These are phyloP conservation scores for Drosophila ustulata DNA, from an alignment of 2,888 invertebrate species.

Conservation along the genomic window DNA sequence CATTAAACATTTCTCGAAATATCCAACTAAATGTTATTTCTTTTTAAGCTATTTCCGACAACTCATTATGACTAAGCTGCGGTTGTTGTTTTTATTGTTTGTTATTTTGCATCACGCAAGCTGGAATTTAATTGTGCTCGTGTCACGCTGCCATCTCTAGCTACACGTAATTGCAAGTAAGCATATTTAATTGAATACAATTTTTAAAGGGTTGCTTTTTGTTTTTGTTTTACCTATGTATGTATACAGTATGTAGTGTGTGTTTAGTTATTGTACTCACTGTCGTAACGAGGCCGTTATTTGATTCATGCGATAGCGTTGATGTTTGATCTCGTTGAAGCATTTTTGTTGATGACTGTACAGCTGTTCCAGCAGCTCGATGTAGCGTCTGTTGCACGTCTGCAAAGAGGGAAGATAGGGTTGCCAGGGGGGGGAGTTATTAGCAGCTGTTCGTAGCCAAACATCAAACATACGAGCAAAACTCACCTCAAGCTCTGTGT, in stretches of 20 bases:
- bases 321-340: slow-evolving; percentile 94
- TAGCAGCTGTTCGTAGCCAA: slow-evolving; percentile 48
- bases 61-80: neutral
- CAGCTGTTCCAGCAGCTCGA: slow-evolving; percentile 93
- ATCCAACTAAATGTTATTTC: neutral
- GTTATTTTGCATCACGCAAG: neutral
- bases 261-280: slow-evolving; percentile 87
- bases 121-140: slow-evolving; percentile 5
- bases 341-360: slow-evolving; percentile 94
- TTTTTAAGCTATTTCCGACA: slow-evolving; percentile 2
- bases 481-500: slow-evolving; percentile 92
- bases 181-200: slow-evolving; percentile 19
- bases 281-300: slow-evolving; percentile 92
- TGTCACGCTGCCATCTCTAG: slow-evolving; percentile 29
- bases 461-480: slow-evolving; percentile 8
- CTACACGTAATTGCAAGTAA: slow-evolving; percentile 18
- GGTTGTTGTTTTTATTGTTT: neutral
- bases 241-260: neutral
- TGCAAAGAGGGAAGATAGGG: slow-evolving; percentile 25
- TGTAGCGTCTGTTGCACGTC: slow-evolving; percentile 91
- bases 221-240: neutral
- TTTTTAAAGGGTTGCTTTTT: slow-evolving; percentile 35
- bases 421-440: slow-evolving; percentile 1
- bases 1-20: slow-evolving; percentile 6
- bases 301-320: slow-evolving; percentile 94